phyloP scores from a whole-genome alignment of 2,888 invertebrate species.

The Panopea generosa region DNA sequence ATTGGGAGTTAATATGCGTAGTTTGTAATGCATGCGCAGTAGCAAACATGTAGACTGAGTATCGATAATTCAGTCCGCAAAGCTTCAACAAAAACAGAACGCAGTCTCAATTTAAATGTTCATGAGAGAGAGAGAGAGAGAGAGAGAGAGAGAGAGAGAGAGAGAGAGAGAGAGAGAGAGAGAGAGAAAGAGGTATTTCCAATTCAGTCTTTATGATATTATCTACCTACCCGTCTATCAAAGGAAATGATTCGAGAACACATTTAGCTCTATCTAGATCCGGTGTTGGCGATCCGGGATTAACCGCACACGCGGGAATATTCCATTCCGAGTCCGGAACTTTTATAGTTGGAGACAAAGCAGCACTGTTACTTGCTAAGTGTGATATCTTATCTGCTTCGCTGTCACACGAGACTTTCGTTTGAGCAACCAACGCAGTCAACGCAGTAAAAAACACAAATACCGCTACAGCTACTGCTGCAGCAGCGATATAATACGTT shows the following conservation, averaged over 20 bases:
- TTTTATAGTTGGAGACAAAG: too few relatives aligned
- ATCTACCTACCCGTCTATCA: constrained; percentile 75
- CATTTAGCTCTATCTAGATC: constrained; percentile 67
- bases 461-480: neutral
- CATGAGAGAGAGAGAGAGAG: neutral
- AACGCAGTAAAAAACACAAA: neutral
- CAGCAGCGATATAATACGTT: neutral
- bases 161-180: too few relatives aligned
- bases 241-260: constrained; percentile 71
- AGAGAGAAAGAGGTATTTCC: neutral
- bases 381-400: too few relatives aligned
- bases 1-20: too few relatives aligned
- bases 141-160: too few relatives aligned
- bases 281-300: constrained; percentile 21
- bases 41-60: too few relatives aligned
- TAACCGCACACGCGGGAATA: constrained; percentile 34
- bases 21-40: too few relatives aligned
- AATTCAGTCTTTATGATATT: too few relatives aligned
- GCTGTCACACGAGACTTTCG: neutral
- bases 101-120: too few relatives aligned
- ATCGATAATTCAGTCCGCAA: too few relatives aligned
- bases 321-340: constrained; percentile 6
- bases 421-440: neutral
- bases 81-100: too few relatives aligned
- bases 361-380: too few relatives aligned